Evolutionary conservation across 2,797 vertebrate species (phyloP).

Genomic region (Neostethus bicornis): DNA sequence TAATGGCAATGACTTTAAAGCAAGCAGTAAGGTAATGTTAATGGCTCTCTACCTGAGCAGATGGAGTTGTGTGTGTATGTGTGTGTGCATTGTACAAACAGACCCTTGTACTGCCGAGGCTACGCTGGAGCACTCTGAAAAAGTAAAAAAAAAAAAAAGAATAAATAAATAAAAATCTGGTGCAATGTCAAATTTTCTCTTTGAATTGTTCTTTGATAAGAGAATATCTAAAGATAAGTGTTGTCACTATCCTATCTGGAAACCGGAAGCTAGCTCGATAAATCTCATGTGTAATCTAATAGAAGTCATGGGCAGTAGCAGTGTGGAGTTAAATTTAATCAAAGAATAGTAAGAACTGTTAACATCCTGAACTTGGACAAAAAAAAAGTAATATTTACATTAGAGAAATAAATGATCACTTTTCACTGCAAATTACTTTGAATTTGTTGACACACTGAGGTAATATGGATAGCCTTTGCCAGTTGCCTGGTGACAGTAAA

Average conservation of each 20-base stretch:
- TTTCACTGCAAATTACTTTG: constrained; percentile 61
- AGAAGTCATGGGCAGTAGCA: constrained; percentile 45
- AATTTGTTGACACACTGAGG: constrained; percentile 72
- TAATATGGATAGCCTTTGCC: constrained; percentile 70
- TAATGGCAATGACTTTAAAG: constrained; percentile 61
- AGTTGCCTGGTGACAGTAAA: constrained; percentile 36
- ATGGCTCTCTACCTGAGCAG: constrained; percentile 49
- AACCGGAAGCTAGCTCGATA: constrained; percentile 73
- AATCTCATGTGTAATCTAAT: constrained; percentile 69
- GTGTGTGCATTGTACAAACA: constrained; percentile 72
- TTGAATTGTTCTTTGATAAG: constrained; percentile 81
- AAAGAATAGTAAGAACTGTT: constrained; percentile 27
- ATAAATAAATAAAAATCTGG: constrained; percentile 51
- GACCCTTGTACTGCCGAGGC: constrained; percentile 74
- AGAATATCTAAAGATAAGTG: constrained; percentile 76
- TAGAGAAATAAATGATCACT: constrained; percentile 65
- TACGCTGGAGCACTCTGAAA: constrained; percentile 46
- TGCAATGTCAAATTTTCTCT: constrained; percentile 71
- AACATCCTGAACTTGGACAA: constrained; percentile 39
- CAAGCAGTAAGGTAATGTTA: constrained; percentile 61
- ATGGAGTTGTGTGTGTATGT: constrained; percentile 69
- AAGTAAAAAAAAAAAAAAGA: constrained; percentile 52
- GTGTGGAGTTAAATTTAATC: constrained; percentile 13
- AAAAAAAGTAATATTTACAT: constrained; percentile 59
- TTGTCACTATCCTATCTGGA: constrained; percentile 71